Conservation (phyloP, 2,797 vertebrate species). For the Lutjanus campechanus region DNA sequence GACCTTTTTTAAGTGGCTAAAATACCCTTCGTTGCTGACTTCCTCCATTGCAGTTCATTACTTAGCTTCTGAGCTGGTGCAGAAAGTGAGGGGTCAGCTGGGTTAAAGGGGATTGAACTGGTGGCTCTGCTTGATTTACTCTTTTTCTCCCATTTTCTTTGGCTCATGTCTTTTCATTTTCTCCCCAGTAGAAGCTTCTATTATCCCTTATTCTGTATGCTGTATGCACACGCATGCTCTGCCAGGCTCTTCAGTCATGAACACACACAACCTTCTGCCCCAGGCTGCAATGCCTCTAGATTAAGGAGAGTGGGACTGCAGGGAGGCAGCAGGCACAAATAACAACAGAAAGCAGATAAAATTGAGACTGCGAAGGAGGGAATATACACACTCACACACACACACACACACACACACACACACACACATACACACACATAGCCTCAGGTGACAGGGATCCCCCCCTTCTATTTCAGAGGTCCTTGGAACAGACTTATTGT, state of each 20-base stretch:
- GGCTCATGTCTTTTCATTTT: slow-evolving; percentile 34
- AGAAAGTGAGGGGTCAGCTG: neutral
- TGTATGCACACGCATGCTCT: slow-evolving; percentile 33
- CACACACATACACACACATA: slow-evolving; percentile 32
- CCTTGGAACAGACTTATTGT: slow-evolving; percentile 75
- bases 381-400: slow-evolving; percentile 18
- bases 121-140: slow-evolving; percentile 1
- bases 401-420: slow-evolving; percentile 19
- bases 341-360: slow-evolving; percentile 52
- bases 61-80: neutral
- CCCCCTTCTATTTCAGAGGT: slow-evolving; percentile 58
- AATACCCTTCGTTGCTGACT: too few relatives aligned
- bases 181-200: slow-evolving; percentile 20
- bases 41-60: too few relatives aligned
- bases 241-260: slow-evolving; percentile 13
- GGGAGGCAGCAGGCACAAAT: slow-evolving; percentile 55
- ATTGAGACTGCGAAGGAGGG: slow-evolving; percentile 8
- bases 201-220: slow-evolving; percentile 52
- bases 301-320: slow-evolving; percentile 43
- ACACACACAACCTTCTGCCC: slow-evolving; percentile 52
- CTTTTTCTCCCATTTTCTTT: neutral
- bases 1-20: too few relatives aligned
- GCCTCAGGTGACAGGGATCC: slow-evolving; percentile 70
- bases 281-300: slow-evolving; percentile 38
- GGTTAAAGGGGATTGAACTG: slow-evolving; percentile 26